A percentile compares a stretch with the other conserved stretches of the same genome.
phyloP scores from a whole-genome alignment of 2,797 vertebrate genomes.

The Ispidina lecontei region DNA sequence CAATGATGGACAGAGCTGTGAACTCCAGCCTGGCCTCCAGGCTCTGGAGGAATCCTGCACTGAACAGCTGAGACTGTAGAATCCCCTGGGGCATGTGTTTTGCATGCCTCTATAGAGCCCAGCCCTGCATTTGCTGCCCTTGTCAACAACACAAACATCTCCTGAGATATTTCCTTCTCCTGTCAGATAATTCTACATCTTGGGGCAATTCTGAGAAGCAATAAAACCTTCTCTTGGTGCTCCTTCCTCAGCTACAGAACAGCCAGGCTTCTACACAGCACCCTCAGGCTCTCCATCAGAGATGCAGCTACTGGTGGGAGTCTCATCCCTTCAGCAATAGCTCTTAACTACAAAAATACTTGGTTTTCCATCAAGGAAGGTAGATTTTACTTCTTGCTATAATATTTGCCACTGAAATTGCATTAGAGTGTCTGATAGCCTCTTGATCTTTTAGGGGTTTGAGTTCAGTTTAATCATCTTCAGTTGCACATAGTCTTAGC shows the following conservation, averaged over 20 bases:
- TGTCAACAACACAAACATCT: background rate
- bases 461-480: background rate
- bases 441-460: background rate
- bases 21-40: background rate
- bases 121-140: background rate
- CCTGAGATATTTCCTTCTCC: background rate
- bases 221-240: background rate
- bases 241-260: background rate
- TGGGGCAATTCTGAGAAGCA: background rate
- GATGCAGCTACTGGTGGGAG: background rate
- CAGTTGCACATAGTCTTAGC: background rate
- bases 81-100: background rate
- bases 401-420: background rate
- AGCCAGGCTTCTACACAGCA: background rate
- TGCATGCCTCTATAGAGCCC: background rate
- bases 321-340: background rate
- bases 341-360: background rate
- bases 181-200: background rate
- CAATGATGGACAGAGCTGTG: background rate
- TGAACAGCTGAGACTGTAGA: background rate
- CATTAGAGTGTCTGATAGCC: background rate
- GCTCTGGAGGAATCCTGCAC: background rate
- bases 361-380: background rate
- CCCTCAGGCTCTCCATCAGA: background rate
- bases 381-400: background rate